Base-by-base conservation (phyloP, 2,888 invertebrate genomes). In the Flabesymbios commensalis region DNA sequence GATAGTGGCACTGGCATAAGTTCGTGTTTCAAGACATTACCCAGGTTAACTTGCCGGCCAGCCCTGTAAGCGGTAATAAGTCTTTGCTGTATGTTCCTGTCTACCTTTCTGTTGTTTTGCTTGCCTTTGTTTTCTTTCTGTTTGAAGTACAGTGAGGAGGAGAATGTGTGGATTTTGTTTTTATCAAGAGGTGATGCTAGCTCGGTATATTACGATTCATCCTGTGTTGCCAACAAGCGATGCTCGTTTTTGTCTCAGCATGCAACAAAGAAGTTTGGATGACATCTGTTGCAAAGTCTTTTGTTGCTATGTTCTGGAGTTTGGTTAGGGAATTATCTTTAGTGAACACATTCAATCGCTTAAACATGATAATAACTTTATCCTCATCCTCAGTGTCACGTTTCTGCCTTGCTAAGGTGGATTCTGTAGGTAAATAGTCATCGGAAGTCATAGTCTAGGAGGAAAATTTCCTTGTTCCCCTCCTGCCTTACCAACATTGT, bases 401-500 rank as follows among this genome's bases (percentile, higher is more conserved):
- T 45, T 5, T 43, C 29, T 14, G 41, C 10, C 55, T 7, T n/a
- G 10, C 22, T 26, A 4, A 5, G 4, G 26, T 55, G 22, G 14
- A 41, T 28, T 55, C 55, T 7, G 24, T 24, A n/a, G 24, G 41
- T 53, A 24, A 19, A 22, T 53, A 36, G 19, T 53, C 36, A 19
- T 53, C n/a, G 19, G 14, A 14, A 10, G 32, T 24, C 5, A 19
- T n/a, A n/a, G n/a, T n/a, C n/a, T n/a, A n/a, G n/a, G n/a, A n/a
- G n/a, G n/a, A n/a, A n/a, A n/a, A n/a, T n/a, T n/a, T n/a, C n/a
- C n/a, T n/a, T n/a, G n/a, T n/a, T n/a, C 57, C 26, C 57, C 57
- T 45, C 47, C 43, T 36, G 43, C 60, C 59, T 60, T 60, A 7
- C 60, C 42, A 28, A 47, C 60, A 10, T 19, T 48, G 33, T 60